phyloP scores from a whole-genome alignment of 2,797 vertebrate species.

The Ctenopoma kingsleyae region DNA sequence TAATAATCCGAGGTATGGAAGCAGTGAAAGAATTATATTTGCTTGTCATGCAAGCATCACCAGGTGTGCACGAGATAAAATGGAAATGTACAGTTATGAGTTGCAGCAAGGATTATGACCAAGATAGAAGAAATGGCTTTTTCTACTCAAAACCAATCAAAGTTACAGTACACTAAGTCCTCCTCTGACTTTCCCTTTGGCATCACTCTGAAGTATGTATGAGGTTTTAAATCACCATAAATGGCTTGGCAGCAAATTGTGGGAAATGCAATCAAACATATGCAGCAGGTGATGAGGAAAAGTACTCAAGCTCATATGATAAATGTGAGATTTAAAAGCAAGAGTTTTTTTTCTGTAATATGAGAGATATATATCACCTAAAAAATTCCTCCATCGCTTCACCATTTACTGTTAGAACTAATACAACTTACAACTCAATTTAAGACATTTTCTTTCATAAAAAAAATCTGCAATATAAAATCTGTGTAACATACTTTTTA shows the following conservation, averaged over 20 bases:
- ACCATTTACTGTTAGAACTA: background rate
- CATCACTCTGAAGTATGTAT: constrained; percentile 29
- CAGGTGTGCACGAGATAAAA: constrained; percentile 53
- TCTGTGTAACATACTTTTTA: background rate
- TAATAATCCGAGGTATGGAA: constrained; percentile 32
- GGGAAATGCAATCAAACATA: constrained; percentile 29
- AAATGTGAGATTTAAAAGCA: constrained; percentile 37
- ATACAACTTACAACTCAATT: constrained; percentile 24
- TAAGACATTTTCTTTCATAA: constrained; percentile 7
- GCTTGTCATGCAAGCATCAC: constrained; percentile 46
- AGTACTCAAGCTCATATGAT: constrained; percentile 19
- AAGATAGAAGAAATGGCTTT: constrained; percentile 52
- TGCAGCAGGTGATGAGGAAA: constrained; percentile 33
- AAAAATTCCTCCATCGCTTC: constrained; percentile 2
- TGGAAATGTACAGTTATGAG: constrained; percentile 34
- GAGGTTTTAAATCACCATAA: constrained; percentile 40
- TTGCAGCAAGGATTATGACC: constrained; percentile 50
- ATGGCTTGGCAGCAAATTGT: constrained; percentile 34
- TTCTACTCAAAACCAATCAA: constrained; percentile 50
- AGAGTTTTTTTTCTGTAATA: constrained; percentile 1
- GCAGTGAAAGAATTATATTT: constrained; percentile 41
- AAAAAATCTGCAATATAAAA: background rate
- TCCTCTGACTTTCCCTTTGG: constrained; percentile 37
- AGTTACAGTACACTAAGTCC: constrained; percentile 40
- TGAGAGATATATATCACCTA: constrained; percentile 24